phyloP scores from a whole-genome alignment of 2,888 invertebrate species.

The Buathra laborator region DNA sequence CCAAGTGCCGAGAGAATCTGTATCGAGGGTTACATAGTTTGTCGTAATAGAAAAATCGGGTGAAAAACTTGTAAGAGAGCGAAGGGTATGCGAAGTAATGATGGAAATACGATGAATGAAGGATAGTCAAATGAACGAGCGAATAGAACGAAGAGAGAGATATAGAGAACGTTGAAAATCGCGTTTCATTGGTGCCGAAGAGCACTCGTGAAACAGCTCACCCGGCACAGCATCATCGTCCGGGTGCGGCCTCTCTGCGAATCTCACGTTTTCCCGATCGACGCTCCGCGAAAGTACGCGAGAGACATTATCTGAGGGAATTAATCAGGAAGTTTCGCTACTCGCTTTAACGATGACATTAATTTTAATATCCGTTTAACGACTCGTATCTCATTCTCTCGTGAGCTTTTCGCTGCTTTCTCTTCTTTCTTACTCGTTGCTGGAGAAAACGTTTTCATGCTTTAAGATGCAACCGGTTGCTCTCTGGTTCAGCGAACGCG shows the following conservation, averaged over 20 bases:
- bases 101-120: background rate
- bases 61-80: background rate
- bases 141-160: background rate
- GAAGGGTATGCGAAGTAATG: background rate
- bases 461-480: slow-evolving; percentile 67
- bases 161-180: background rate
- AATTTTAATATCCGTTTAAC: slow-evolving; percentile 68
- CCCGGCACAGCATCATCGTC: background rate
- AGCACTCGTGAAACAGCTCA: background rate
- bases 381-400: slow-evolving; percentile 63
- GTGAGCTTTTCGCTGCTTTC: slow-evolving; percentile 22
- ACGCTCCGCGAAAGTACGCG: slow-evolving; percentile 38
- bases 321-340: slow-evolving; percentile 61
- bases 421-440: slow-evolving; percentile 39
- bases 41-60: background rate
- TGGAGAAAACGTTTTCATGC: slow-evolving; percentile 48
- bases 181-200: slow-evolving; percentile 9
- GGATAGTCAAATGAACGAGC: background rate
- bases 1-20: background rate
- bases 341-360: slow-evolving; percentile 59
- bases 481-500: slow-evolving; percentile 23
- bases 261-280: slow-evolving; percentile 31
- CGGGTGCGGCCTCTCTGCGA: background rate
- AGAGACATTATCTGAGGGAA: slow-evolving; percentile 53
- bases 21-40: background rate